These are phyloP conservation scores for Numenius arquata DNA, from an alignment of 2,113 vertebrate species.

Conservation along the genomic window DNA sequence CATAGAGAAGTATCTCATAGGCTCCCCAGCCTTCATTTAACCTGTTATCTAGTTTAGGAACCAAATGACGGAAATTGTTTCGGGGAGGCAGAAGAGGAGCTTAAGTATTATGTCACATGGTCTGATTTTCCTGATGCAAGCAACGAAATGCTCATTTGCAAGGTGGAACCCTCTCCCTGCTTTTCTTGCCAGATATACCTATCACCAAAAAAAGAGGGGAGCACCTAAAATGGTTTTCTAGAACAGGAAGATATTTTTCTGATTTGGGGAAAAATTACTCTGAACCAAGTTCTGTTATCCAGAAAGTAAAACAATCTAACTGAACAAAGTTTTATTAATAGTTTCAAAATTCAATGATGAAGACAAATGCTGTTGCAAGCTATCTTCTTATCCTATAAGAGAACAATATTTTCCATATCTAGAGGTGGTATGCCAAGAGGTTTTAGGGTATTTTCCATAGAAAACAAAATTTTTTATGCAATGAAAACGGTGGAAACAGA, in stretches of 20 bases:
- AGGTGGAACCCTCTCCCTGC: not conserved
- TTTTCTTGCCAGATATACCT: not conserved
- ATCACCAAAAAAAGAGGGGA: not conserved
- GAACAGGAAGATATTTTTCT: not conserved
- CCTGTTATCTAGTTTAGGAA: not conserved
- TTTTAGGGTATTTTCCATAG: not conserved
- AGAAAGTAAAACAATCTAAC: not conserved
- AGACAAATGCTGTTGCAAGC: not conserved
- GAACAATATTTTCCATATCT: not conserved
- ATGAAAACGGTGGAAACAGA: not conserved
- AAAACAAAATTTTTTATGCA: not conserved
- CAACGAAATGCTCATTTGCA: not conserved
- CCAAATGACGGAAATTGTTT: accelerated
- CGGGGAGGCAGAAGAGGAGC: not conserved
- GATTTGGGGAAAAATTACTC: not conserved
- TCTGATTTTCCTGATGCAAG: not conserved
- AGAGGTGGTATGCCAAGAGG: not conserved
- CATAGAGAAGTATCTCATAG: not conserved
- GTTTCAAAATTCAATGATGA: not conserved
- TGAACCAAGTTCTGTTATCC: not conserved
- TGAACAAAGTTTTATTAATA: not conserved
- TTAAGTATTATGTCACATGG: accelerated
- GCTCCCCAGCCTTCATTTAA: not conserved
- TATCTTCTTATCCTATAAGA: not conserved
- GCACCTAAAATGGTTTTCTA: not conserved